phyloP scores from a whole-genome alignment of 2,797 vertebrate genomes.

The Scleropages formosus region DNA sequence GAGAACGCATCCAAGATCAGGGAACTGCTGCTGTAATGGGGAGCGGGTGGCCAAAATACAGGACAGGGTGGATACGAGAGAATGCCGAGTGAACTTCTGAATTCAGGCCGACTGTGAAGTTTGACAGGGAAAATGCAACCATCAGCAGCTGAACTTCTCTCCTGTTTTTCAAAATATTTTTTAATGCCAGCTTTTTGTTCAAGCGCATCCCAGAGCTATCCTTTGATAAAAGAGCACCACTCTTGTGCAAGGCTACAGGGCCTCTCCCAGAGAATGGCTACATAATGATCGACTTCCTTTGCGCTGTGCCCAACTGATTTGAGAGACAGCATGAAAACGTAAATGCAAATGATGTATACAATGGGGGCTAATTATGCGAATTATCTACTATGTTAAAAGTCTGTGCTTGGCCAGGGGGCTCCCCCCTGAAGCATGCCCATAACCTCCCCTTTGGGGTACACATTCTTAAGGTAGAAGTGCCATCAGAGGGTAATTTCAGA shows the following conservation, averaged over 20 bases:
- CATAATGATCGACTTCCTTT: not conserved
- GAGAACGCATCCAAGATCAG: not conserved
- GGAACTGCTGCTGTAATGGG: not conserved
- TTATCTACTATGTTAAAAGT: not conserved
- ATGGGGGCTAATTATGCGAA: slow-evolving; percentile 6
- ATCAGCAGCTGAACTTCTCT: slow-evolving; percentile 25
- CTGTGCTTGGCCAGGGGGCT: not conserved
- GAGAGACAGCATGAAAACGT: not conserved
- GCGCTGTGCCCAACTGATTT: not conserved
- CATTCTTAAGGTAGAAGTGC: slow-evolving; percentile 41
- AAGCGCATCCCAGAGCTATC: slow-evolving; percentile 19
- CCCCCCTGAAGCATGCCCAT: slow-evolving; percentile 45
- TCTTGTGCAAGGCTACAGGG: not conserved
- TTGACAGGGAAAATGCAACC: slow-evolving; percentile 30
- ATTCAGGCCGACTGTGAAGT: slow-evolving; percentile 23
- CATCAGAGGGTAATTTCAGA: slow-evolving; percentile 31
- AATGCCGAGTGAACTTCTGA: not conserved
- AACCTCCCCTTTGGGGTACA: slow-evolving; percentile 40
- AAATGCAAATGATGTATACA: not conserved
- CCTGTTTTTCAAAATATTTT: slow-evolving; percentile 31
- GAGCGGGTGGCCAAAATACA: too few relatives aligned
- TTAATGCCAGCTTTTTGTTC: slow-evolving; percentile 18
- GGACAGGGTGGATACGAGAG: too few relatives aligned
- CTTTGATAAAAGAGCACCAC: slow-evolving; percentile 29
- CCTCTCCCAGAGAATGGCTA: not conserved